These are phyloP conservation scores for Pegoplata infirma DNA, from an alignment of 2,888 invertebrate species.

Conservation along the genomic window DNA sequence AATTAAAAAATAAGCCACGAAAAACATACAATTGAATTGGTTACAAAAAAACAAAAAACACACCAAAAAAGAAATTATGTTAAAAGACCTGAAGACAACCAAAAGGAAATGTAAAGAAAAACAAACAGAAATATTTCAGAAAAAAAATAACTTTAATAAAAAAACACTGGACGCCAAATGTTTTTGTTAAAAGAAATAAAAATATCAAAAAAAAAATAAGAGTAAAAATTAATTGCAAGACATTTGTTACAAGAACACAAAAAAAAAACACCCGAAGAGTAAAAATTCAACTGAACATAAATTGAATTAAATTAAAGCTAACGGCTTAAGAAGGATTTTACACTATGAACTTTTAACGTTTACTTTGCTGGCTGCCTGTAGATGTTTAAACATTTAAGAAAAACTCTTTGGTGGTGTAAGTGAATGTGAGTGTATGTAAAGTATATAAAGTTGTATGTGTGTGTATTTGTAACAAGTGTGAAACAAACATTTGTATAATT, in stretches of 20 bases:
- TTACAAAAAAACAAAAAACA: conserved; percentile 10
- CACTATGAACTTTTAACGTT: conserved; percentile 43
- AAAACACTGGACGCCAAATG: conserved; percentile 43
- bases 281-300: conserved; percentile 54
- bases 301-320: conserved; percentile 62
- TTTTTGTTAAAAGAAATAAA: conserved; percentile 18
- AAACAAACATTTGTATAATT: conserved; percentile 45
- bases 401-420: not conserved
- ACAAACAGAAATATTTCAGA: not conserved
- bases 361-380: no score
- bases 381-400: not conserved
- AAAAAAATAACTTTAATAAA: no score
- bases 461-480: conserved; percentile 19
- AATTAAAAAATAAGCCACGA: conserved; percentile 60
- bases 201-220: conserved; percentile 34
- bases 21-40: conserved; percentile 9
- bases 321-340: conserved; percentile 58
- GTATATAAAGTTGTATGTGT: not conserved
- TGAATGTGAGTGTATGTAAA: not conserved
- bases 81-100: conserved; percentile 18
- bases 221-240: conserved; percentile 65
- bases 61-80: conserved; percentile 7
- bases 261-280: conserved; percentile 20
- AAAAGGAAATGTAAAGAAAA: conserved; percentile 8
- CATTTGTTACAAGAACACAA: conserved; percentile 63